Conservation (phyloP, 1,140 invertebrate genomes). For the Scaptomyza graminum region DNA sequence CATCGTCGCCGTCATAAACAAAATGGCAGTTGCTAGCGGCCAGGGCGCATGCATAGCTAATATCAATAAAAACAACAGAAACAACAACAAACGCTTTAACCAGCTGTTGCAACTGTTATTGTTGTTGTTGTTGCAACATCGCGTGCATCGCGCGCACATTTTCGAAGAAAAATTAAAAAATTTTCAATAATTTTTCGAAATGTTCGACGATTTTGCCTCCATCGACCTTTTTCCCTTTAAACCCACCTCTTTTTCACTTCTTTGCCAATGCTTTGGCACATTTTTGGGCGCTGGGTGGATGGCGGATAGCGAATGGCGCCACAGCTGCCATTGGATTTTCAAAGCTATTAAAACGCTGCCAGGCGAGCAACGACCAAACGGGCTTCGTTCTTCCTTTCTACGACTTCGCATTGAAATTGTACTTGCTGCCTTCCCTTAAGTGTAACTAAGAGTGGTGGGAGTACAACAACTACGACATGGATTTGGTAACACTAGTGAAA, state of each 20-base stretch:
- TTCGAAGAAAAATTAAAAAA: conserved; percentile 75
- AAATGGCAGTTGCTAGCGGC: conserved; percentile 72
- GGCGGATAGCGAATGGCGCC: conserved; percentile 49
- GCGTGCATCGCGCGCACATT: conserved; percentile 47
- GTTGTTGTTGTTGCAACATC: conserved; percentile 38
- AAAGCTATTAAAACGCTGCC: conserved; percentile 83
- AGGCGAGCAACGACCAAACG: conserved; percentile 75
- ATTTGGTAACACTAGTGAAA: background rate
- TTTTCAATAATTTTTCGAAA: conserved; percentile 81
- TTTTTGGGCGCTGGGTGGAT: conserved; percentile 32
- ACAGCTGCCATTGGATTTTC: conserved; percentile 82
- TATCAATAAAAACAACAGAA: conserved; percentile 69
- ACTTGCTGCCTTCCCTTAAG: conserved; percentile 28
- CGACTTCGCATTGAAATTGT: conserved; percentile 34
- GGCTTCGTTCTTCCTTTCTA: conserved; percentile 48
- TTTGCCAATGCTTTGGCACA: conserved; percentile 38
- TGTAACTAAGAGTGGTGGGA: background rate
- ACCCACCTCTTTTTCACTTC: conserved; percentile 19
- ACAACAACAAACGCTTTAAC: conserved; percentile 19
- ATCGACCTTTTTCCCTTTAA: conserved; percentile 21
- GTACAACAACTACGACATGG: background rate
- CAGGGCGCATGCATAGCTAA: conserved; percentile 73
- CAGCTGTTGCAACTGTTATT: conserved; percentile 24
- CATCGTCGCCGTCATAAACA: conserved; percentile 78
- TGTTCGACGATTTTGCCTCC: conserved; percentile 66